Evolutionary conservation across 2,888 invertebrate species (phyloP).

Genomic region (Nymphalis urticae): DNA sequence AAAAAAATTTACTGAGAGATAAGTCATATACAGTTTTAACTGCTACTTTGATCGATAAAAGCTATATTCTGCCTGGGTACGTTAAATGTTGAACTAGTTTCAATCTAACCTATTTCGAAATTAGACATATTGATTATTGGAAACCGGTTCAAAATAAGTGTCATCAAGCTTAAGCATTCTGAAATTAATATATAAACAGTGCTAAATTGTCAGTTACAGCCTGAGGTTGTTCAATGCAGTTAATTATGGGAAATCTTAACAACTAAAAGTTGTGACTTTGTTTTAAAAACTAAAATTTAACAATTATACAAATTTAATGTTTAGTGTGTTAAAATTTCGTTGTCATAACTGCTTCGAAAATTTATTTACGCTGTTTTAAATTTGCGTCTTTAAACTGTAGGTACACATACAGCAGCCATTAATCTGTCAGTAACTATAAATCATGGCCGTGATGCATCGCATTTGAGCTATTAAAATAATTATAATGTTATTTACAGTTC

Average conservation of each 20-base stretch:
- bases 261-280: no score
- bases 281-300: no score
- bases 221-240: no score
- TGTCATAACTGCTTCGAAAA: no score
- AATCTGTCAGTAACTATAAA: conserved; percentile 18
- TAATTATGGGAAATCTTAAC: no score
- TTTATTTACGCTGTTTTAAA: not conserved
- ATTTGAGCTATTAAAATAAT: conserved; percentile 21
- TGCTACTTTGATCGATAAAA: conserved; percentile 12
- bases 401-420: not conserved
- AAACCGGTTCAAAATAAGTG: not conserved
- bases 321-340: no score
- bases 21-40: not conserved
- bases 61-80: conserved; percentile 12
- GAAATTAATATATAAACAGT: no score
- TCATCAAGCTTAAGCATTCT: no score
- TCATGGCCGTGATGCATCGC: conserved; percentile 17
- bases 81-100: conserved; percentile 13
- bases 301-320: no score
- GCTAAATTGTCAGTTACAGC: no score
- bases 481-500: conserved; percentile 18
- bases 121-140: conserved; percentile 1
- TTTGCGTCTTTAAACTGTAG: not conserved
- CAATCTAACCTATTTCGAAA: conserved; percentile 3
- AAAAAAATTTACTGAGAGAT: no score